Percentiles rank a stretch among this genome's conserved stretches.
Conservation (phyloP, 2,888 invertebrate species). For the Andrena chrysosceles region DNA sequence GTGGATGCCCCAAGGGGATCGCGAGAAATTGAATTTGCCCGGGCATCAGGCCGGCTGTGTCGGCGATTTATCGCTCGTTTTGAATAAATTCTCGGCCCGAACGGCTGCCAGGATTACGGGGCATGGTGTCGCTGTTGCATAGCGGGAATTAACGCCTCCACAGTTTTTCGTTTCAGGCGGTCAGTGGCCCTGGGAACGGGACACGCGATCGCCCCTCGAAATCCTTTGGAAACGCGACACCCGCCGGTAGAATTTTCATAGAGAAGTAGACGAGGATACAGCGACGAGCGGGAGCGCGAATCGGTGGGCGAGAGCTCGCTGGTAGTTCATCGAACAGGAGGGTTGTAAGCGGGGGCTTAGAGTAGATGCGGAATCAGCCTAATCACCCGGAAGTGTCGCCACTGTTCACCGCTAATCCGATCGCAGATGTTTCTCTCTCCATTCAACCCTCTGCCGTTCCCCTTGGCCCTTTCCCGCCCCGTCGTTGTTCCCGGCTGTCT, state of each 20-base stretch:
- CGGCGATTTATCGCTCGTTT: conserved; percentile 31
- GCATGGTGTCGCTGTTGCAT: neutral
- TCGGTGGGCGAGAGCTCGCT: conserved; percentile 38
- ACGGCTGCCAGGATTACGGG: neutral
- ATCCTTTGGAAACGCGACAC: conserved; percentile 12
- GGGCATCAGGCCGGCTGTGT: neutral
- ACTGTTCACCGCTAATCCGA: conserved; percentile 76
- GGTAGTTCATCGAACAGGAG: conserved; percentile 63
- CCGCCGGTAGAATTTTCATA: conserved; percentile 32
- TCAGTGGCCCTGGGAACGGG: no score
- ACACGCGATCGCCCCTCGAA: neutral
- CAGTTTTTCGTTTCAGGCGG: neutral
- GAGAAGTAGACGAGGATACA: neutral
- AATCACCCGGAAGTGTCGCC: conserved; percentile 77
- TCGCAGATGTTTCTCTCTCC: conserved; percentile 76
- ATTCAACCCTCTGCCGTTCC: conserved; percentile 40
- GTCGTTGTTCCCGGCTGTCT: conserved; percentile 16
- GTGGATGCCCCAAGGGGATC: neutral
- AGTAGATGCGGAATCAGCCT: conserved; percentile 73
- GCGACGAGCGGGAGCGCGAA: conserved; percentile 36
- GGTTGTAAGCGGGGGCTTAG: conserved; percentile 74
- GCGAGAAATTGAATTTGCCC: conserved; percentile 45
- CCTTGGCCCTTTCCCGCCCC: conserved; percentile 29
- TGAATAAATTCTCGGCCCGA: conserved; percentile 23
- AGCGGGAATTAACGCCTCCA: conserved; percentile 18